A percentile compares a stretch with the other conserved stretches of the same genome.
Evolutionary conservation across 2,797 vertebrate species (phyloP).

Genomic region (Helostoma temminkii): DNA sequence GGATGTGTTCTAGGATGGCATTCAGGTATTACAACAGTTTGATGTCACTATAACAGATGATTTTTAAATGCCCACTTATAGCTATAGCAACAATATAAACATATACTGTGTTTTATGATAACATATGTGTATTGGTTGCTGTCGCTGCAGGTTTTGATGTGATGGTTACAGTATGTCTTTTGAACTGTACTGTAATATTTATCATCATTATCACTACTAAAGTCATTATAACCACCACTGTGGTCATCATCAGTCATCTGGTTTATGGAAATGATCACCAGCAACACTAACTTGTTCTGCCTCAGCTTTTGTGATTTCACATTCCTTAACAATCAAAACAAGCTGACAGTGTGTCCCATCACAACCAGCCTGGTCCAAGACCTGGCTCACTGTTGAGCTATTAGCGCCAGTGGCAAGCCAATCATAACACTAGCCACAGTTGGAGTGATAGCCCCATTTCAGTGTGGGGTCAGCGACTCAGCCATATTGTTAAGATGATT

Average conservation of each 20-base stretch:
- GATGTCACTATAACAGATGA: neutral
- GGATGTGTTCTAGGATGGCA: constrained; percentile 23
- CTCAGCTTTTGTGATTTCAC: constrained; percentile 53
- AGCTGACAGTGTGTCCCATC: constrained; percentile 57
- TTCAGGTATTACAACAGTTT: neutral
- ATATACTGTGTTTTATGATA: neutral
- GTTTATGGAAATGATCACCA: constrained; percentile 33
- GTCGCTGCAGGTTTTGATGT: neutral
- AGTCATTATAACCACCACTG: neutral
- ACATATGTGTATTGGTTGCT: neutral
- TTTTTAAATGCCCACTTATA: neutral
- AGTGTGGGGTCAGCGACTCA: constrained; percentile 83
- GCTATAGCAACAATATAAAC: no score
- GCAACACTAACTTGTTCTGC: constrained; percentile 27
- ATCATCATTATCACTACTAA: neutral
- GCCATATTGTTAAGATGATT: constrained; percentile 87
- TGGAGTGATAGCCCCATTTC: constrained; percentile 78
- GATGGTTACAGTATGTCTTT: neutral
- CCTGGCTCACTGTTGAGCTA: constrained; percentile 73
- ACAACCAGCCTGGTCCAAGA: constrained; percentile 57
- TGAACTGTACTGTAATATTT: neutral
- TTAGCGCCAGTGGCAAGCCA: constrained; percentile 78
- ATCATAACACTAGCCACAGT: constrained; percentile 69
- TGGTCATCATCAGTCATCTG: constrained; percentile 35
- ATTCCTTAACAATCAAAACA: constrained; percentile 76